Evolutionary conservation across 2,888 invertebrate genomes (phyloP), one percentile per base, ranked within the genome.

Genomic region (Neocrepidodera transversa): DNA sequence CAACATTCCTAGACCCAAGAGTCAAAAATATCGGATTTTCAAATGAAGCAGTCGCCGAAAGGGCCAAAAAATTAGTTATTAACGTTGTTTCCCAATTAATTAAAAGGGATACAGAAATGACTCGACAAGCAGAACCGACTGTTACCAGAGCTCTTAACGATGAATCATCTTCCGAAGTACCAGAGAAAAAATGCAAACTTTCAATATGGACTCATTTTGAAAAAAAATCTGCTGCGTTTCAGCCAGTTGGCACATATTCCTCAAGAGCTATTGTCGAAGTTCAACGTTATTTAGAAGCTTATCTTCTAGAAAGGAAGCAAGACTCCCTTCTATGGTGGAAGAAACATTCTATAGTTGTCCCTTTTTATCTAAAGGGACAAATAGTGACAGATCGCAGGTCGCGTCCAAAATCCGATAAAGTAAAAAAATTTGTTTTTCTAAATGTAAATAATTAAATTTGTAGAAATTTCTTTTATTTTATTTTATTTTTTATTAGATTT

Each of bases 21-120:
- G 53, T 45, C 13, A 52, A 58, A 58, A 58, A 47, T 17, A 13
- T 58, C 20, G 52, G 18, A 13, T 58, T 58, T 52, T 47, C 26
- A 11, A 30, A 36, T n/a, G 58, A 58, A 14, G 10, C 7, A 3
- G 28, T 40, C 2, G 48, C 32, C 23, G 48, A 58, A 8, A 47
- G 18, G 6, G 38, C 58, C 1, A 52, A 58, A 28, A 47, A 52
- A 47, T 13, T 51, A 28, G 40, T 57, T n/a, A n/a, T 23, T 5
- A 23, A 23, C 23, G 7, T 23, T 23, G 23, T 23, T 3, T 23
- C 23, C 7, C 23, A 23, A 23, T 5, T 5, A 23, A 23, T 23
- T 23, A 7, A 23, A 23, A 23, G 23, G 7, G 23, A 23, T 7
- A 23, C 23, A 23, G 23, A 23, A 23, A 23, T 7, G 23, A 23